Conservation (phyloP, 2,113 vertebrate genomes). For the Cettia cetti region DNA sequence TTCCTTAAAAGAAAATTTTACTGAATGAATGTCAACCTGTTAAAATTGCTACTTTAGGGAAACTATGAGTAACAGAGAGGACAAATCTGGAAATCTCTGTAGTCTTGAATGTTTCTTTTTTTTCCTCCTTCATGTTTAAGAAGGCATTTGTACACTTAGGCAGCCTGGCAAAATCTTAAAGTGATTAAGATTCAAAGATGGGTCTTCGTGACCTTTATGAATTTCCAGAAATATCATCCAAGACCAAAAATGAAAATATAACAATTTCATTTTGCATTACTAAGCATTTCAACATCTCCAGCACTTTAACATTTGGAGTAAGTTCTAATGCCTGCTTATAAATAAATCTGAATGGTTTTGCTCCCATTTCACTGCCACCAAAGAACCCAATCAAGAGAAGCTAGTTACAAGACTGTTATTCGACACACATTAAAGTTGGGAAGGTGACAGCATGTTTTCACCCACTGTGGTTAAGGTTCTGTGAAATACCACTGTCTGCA, state of each 20-base stretch:
- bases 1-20: background rate
- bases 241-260: background rate
- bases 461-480: background rate
- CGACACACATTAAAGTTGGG: constrained; percentile 6
- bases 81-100: background rate
- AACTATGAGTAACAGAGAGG: background rate
- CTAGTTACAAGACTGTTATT: background rate
- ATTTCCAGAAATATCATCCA: background rate
- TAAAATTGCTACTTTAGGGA: background rate
- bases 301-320: background rate
- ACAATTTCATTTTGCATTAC: background rate
- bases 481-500: background rate
- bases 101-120: background rate
- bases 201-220: background rate
- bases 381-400: background rate
- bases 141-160: background rate
- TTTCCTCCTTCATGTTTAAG: background rate
- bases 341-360: background rate
- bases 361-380: background rate
- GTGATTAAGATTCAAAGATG: background rate
- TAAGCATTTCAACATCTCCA: background rate
- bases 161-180: background rate
- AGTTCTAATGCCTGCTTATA: background rate
- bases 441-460: background rate
- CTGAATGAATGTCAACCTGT: background rate